Evolutionary conservation across 2,113 vertebrate species (phyloP), one percentile per base, ranked within the genome.

Genomic region (Colius striatus): DNA sequence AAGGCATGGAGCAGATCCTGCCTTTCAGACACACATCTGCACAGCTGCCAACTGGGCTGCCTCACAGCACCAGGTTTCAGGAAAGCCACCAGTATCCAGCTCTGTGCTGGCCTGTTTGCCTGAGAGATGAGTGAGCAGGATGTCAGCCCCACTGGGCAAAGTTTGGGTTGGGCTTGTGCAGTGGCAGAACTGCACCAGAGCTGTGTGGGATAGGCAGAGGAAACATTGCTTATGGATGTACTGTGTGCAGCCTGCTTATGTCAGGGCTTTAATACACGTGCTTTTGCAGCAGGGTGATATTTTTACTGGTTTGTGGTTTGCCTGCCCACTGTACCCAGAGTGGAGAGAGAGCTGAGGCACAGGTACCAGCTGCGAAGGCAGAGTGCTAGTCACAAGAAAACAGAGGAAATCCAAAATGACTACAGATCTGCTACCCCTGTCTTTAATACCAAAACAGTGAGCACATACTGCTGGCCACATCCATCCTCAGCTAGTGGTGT

Each of bases 171-270:
- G 79, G 32, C 47, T 53, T 8, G 11, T 43, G 76, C 47, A 21
- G 66, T 0, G 1, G 48, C 73, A 62, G 55, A 83, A 29, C 19
- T 0, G 1, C 18, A 25, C 58, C 27, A 36, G 45, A 25, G 2
- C 2, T 0, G 0, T 3, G 29, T n/a, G 6, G 2, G 30, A 13
- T 25, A 4, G 18, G 30, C 18, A 8, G 36, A 19, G n/a, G 47
- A 8, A 14, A 19, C 32, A 15, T 6, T 22, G 36, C 41, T 57
- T 10, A 5, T 34, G 65, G 27, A 11, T 15, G 1, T 11, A 8
- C 51, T 8, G 36, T 9, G 34, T 27, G 38, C 68, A 75, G 74
- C 36, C 60, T 57, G 73, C 30, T n/a, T 88, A 10, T 16, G 18
- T 11, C 0, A 0, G 50, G 54, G 60, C 51, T 45, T 21, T 34